A percentile compares a stretch with the other conserved stretches of the same genome.
These are phyloP conservation scores for Paradisaea rubra DNA, from an alignment of 2,113 vertebrate species.

Conservation along the genomic window DNA sequence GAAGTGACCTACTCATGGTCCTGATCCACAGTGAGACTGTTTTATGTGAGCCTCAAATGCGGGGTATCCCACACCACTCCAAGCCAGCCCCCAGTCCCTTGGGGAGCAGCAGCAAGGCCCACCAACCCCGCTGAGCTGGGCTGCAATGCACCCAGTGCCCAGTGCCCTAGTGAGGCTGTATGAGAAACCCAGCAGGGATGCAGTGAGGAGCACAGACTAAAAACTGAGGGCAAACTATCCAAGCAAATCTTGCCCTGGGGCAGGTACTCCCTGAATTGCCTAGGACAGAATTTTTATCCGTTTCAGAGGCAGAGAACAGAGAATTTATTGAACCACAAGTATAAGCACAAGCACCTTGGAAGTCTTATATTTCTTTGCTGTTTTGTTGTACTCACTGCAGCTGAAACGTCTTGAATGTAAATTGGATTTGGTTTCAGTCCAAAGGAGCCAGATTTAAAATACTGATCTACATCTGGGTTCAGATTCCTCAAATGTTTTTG, in stretches of 20 bases:
- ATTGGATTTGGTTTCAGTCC: background rate
- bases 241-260: background rate
- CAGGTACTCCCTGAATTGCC: background rate
- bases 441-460: background rate
- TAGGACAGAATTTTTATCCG: background rate
- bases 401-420: background rate
- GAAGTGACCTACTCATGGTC: background rate
- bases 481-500: background rate
- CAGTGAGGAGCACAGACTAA: rapidly evolving
- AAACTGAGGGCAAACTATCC: background rate
- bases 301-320: background rate
- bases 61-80: background rate
- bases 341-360: background rate
- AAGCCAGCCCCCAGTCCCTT: background rate
- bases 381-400: background rate
- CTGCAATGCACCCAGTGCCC: background rate
- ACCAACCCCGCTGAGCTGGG: rapidly evolving
- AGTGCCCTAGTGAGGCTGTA: rapidly evolving
- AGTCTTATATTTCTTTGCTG: background rate
- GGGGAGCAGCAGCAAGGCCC: background rate
- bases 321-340: background rate
- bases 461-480: background rate
- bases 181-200: background rate
- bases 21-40: background rate
- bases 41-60: background rate